Conservation (phyloP, 1,140 invertebrate species). For the Drosophila repletoides region DNA sequence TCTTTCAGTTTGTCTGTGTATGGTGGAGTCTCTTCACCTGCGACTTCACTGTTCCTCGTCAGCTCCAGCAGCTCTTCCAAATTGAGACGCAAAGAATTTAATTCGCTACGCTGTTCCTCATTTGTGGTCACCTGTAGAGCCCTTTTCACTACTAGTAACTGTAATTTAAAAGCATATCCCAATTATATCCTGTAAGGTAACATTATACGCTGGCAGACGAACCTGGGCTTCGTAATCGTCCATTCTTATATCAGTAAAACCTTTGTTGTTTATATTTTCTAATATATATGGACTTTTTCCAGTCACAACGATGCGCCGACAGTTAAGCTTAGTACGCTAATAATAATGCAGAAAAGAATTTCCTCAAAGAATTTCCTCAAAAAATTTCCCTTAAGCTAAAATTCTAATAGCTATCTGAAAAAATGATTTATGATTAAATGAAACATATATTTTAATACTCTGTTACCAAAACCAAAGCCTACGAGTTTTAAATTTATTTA, state of each 20-base stretch:
- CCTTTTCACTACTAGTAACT: conserved; percentile 86
- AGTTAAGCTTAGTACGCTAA: conserved; percentile 8
- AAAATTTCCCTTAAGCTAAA: too few relatives aligned
- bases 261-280: conserved; percentile 24
- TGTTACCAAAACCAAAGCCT: too few relatives aligned
- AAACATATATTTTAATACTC: too few relatives aligned
- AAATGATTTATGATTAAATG: too few relatives aligned
- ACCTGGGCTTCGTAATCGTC: conserved; percentile 73
- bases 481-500: too few relatives aligned
- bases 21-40: background rate
- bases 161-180: too few relatives aligned
- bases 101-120: conserved; percentile 84
- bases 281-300: background rate
- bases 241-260: conserved; percentile 22
- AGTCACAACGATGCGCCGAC: background rate
- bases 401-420: too few relatives aligned
- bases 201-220: background rate
- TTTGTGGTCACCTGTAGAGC: conserved; percentile 83
- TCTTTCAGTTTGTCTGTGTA: conserved; percentile 80
- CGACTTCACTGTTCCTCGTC: conserved; percentile 83
- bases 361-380: too few relatives aligned
- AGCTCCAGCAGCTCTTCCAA: conserved; percentile 86
- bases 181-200: too few relatives aligned
- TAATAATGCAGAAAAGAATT: too few relatives aligned
- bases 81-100: conserved; percentile 85